Conservation (phyloP, 1,140 invertebrate species). For the Meloidogyne exigua region DNA sequence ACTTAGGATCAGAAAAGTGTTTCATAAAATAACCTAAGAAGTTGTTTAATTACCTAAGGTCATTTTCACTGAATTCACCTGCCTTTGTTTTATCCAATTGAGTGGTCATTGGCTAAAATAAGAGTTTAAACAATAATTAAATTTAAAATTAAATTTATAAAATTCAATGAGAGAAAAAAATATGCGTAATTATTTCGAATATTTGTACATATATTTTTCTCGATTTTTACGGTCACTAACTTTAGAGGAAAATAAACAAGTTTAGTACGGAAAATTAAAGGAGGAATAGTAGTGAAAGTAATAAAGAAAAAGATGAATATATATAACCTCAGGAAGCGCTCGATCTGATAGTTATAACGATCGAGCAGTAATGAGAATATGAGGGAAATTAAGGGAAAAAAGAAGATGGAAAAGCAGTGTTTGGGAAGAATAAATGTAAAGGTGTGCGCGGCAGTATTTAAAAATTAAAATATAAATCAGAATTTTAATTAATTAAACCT, state of each 20-base stretch:
- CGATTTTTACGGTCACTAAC: not conserved
- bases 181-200: not conserved
- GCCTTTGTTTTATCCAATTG: not conserved
- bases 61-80: not conserved
- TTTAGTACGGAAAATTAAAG: not conserved
- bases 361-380: not conserved
- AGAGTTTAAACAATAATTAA: not conserved
- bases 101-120: not conserved
- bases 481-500: not conserved
- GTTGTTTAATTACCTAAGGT: not conserved
- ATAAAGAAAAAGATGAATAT: not conserved
- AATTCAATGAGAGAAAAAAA: no score
- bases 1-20: not conserved
- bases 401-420: not conserved
- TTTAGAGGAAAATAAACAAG: not conserved
- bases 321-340: conserved; percentile 3
- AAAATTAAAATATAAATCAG: not conserved
- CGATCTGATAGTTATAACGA: not conserved
- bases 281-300: not conserved
- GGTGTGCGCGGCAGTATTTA: not conserved
- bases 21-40: not conserved
- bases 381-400: not conserved
- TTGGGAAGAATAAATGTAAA: no score
- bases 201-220: not conserved
- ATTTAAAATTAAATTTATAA: no score